A percentile compares a stretch with the other conserved stretches of the same genome.
These are phyloP conservation scores for Trissoscelio sp. DNA, from an alignment of 2,888 invertebrate genomes.

Conservation along the genomic window DNA sequence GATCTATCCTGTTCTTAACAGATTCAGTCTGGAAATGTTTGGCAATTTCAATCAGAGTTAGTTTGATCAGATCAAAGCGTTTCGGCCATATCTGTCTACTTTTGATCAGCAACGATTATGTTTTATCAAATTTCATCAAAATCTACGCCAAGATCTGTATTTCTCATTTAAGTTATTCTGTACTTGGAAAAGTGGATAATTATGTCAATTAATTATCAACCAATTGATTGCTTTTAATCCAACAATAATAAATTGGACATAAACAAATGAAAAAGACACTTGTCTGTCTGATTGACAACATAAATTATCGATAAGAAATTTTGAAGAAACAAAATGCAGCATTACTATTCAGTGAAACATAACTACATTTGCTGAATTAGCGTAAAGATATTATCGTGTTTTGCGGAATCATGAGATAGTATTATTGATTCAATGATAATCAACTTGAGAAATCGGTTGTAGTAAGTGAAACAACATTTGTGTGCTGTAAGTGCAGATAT, in stretches of 20 bases:
- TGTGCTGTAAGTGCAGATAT: conserved; percentile 23
- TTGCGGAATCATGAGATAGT: conserved; percentile 35
- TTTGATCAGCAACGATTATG: conserved; percentile 12
- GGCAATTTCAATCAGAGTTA: conserved; percentile 11
- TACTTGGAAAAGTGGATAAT: conserved; percentile 19
- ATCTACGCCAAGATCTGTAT: too few species aligned
- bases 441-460: conserved; percentile 42
- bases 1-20: conserved; percentile 11
- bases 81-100: conserved; percentile 21
- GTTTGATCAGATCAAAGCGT: background rate
- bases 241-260: too few species aligned
- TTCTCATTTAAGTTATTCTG: too few species aligned
- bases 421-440: conserved; percentile 49
- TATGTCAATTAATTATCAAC: conserved; percentile 27
- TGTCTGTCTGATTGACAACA: conserved; percentile 6
- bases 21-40: conserved; percentile 1
- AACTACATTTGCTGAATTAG: conserved; percentile 26
- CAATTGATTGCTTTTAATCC: too few species aligned
- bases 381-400: conserved; percentile 43
- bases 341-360: conserved; percentile 19
- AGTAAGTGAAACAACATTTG: conserved; percentile 4
- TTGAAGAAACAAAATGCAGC: conserved; percentile 11
- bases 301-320: conserved; percentile 3
- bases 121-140: conserved; percentile 27
- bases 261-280: too few species aligned